phyloP scores from a whole-genome alignment of 53 echinoderm and acorn worm species.

The Hippasteria phrygiana region DNA sequence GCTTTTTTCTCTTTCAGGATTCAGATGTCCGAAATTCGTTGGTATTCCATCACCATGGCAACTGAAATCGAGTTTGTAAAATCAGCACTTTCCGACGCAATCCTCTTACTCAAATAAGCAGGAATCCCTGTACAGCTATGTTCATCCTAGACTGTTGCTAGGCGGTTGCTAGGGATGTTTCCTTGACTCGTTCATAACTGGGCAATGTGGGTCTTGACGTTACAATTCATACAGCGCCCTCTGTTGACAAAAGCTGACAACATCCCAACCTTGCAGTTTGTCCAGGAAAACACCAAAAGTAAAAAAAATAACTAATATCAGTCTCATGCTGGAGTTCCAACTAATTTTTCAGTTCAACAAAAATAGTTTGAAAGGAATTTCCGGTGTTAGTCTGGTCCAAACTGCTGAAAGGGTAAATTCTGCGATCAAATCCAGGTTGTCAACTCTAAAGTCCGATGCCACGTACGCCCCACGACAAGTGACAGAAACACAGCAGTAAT shows the following conservation, averaged over 20 bases:
- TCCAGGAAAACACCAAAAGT: not conserved
- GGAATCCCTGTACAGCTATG: not conserved
- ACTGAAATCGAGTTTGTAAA: not conserved
- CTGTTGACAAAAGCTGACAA: conserved; percentile 13
- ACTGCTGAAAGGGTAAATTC: not conserved
- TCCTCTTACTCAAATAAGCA: not conserved
- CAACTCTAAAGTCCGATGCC: not conserved
- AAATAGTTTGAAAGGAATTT: not conserved
- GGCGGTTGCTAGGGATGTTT: conserved; percentile 1
- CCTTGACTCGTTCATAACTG: not conserved
- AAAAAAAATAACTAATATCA: not conserved
- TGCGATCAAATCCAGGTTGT: not conserved
- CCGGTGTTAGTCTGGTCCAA: not conserved
- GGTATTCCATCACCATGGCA: not conserved
- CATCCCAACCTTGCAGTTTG: not conserved
- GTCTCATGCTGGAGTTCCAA: not conserved
- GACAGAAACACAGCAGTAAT: not conserved
- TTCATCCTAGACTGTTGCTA: not conserved
- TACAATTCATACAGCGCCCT: not conserved
- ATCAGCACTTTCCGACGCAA: not conserved
- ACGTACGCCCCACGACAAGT: not conserved
- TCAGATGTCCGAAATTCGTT: not conserved
- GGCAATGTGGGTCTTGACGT: not conserved
- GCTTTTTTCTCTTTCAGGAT: not conserved
- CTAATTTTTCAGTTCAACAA: not conserved